phyloP scores from a whole-genome alignment of 1,140 invertebrate genomes.

The Plodia interpunctella region DNA sequence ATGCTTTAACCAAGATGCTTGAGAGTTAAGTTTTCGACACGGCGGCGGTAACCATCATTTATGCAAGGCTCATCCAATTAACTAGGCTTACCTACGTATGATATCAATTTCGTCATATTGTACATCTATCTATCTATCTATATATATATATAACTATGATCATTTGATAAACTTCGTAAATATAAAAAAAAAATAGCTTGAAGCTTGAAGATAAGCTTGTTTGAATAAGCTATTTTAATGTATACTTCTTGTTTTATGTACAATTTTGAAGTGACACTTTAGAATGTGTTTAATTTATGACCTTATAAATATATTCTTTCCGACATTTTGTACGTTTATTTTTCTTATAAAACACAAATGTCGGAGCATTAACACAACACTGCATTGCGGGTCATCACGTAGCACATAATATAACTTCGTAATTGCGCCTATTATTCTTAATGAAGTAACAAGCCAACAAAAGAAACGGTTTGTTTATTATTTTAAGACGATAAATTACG shows the following conservation, averaged over 20 bases:
- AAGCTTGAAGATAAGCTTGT: too few species aligned
- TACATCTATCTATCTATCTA: neutral
- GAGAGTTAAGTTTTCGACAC: neutral
- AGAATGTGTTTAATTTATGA: too few species aligned
- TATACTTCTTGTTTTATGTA: too few species aligned
- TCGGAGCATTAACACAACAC: conserved; percentile 5
- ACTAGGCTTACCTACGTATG: neutral
- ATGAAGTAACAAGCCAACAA: neutral
- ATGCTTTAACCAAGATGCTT: neutral
- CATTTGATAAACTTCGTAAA: too few species aligned
- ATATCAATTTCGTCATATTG: neutral
- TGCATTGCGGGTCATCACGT: neutral
- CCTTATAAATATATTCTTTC: neutral
- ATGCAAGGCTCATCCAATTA: conserved; percentile 30
- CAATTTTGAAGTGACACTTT: too few species aligned
- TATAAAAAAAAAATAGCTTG: too few species aligned
- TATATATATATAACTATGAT: too few species aligned
- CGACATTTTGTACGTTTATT: neutral
- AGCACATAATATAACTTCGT: neutral
- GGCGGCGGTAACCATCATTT: conserved; percentile 20
- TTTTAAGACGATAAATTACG: neutral
- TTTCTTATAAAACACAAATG: neutral
- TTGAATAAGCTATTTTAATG: too few species aligned
- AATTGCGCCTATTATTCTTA: conserved; percentile 1
- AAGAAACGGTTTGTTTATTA: neutral